phyloP scores from a whole-genome alignment of 2,113 vertebrate species.

The Polypterus bichir region DNA sequence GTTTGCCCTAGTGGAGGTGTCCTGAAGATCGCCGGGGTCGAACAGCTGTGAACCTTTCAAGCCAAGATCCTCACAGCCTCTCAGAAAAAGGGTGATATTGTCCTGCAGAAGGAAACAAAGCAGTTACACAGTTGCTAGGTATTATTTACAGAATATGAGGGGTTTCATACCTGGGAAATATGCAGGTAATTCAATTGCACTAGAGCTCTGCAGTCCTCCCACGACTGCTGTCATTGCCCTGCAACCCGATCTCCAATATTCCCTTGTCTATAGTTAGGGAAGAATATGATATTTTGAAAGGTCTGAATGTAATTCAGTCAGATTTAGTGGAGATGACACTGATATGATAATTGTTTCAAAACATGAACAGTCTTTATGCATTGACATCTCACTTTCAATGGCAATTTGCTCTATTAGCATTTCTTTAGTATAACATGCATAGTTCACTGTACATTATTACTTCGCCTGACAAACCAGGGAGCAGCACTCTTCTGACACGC shows the following conservation, averaged over 20 bases:
- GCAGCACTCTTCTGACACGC: no score
- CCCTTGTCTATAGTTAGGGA: background rate
- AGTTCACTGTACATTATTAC: no score
- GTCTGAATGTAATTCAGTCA: background rate
- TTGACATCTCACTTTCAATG: no score
- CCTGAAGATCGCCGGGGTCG: conserved; percentile 87
- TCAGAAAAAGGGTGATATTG: conserved; percentile 83
- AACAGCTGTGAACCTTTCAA: conserved; percentile 94
- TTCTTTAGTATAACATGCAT: no score
- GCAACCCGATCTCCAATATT: background rate
- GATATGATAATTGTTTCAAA: no score
- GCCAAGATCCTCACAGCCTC: conserved; percentile 86
- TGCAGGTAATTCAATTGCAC: background rate
- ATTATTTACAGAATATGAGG: background rate
- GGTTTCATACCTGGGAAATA: background rate
- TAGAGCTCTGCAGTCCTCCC: background rate
- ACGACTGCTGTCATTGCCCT: background rate
- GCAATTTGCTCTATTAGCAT: no score
- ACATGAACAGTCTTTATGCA: no score
- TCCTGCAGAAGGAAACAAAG: conserved; percentile 57
- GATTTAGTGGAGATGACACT: no score
- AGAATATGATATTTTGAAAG: background rate
- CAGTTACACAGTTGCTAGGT: background rate
- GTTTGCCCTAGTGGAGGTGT: conserved; percentile 61
- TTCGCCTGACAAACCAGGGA: no score